These are phyloP conservation scores for Campoletis sonorensis DNA, from an alignment of 1,140 invertebrate species.

Conservation along the genomic window DNA sequence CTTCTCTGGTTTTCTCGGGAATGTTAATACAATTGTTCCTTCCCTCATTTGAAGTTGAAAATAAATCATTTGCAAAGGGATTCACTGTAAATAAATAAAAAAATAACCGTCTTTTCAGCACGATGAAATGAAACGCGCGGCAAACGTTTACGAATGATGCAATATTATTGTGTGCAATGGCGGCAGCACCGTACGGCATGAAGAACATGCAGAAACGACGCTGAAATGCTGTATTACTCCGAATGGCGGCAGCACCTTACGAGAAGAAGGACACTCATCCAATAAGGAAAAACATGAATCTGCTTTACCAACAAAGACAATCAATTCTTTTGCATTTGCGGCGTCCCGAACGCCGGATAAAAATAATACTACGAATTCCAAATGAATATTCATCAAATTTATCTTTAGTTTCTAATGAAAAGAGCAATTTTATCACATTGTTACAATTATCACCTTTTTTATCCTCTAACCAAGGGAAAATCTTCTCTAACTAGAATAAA, in stretches of 20 bases:
- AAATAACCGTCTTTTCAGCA: too few relatives aligned
- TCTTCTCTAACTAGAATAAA: not conserved
- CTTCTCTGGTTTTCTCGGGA: too few relatives aligned
- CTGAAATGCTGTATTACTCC: not conserved
- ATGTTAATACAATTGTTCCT: too few relatives aligned
- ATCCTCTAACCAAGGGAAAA: not conserved
- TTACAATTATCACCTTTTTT: not conserved
- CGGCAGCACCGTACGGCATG: not conserved
- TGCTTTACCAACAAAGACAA: too few relatives aligned
- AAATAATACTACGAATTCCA: conserved; percentile 9
- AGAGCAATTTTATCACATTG: not conserved
- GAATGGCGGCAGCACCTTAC: not conserved
- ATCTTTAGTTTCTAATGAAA: not conserved
- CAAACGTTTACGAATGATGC: not conserved
- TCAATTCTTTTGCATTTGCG: not conserved
- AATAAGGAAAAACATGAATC: too few relatives aligned
- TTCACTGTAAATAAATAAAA: too few relatives aligned
- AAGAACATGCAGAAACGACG: not conserved
- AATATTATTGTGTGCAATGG: not conserved
- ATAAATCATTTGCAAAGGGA: too few relatives aligned
- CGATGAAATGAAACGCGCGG: too few relatives aligned
- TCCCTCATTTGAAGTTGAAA: too few relatives aligned
- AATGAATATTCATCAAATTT: not conserved
- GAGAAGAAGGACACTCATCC: not conserved
- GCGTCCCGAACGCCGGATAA: not conserved